Base-by-base conservation (phyloP, 2,113 vertebrate genomes). In the Pseudopipra pipra region DNA sequence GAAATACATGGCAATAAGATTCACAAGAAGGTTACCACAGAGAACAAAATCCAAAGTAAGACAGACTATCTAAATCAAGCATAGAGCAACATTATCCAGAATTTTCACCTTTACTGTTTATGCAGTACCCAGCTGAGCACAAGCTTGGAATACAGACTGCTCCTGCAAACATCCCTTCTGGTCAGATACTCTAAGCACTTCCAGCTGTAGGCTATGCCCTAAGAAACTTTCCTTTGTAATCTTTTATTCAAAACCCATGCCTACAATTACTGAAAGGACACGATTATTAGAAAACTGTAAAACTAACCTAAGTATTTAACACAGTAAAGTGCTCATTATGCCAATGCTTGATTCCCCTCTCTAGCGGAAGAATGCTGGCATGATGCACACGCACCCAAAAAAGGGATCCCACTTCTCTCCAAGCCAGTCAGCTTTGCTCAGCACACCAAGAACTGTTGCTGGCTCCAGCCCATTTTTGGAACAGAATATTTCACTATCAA, bases 391-490 rank as follows among this genome's bases (percentile, higher is more conserved):
- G 43, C 71, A 93, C 79, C 85, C 90, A 86, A 90, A 84, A 89
- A 86, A 87, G 82, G 94, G 79, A 86, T 88, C 43, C 52, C 23
- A 8, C 25, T 70, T 86, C 63, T 37, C 72, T 80, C 56, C 83
- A 90, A 52, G 85, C 23, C 44, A 65, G 66, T 47, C n/a, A 39
- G 35, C 68, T 80, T 79, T 80, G 68, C 90, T 77, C 56, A 90
- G 65, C 52, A 27, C 65, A 92, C 44, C 21, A 49, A 84, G 84
- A 90, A 81, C 18, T 73, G 33, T 12, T 52, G 72, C 43, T 0
- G 9, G 59, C 91, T 92, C 68, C 73, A 91, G 80, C 24, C 86
- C 96, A 95, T 93, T 88, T 95, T 95, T 90, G 91, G 90, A 93
- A 74, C 76, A 86, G 59, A 3, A 9, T 33, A 37, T 87, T 95